Evolutionary conservation across 1,140 invertebrate species (phyloP).

Genomic region (Radopholus similis): DNA sequence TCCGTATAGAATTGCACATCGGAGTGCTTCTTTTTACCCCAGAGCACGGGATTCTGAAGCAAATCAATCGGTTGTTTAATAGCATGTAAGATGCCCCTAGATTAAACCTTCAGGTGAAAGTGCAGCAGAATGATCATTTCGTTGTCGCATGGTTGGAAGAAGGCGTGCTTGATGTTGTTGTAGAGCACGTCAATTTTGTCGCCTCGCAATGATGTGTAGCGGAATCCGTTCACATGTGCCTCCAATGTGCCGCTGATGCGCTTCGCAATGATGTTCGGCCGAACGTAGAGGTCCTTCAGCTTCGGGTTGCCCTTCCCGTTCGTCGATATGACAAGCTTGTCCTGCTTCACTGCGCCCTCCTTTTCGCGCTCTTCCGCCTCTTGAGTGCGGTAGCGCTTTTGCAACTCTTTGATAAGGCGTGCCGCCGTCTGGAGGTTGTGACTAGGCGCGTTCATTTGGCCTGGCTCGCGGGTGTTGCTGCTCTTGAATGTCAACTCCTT

Average conservation of each 20-base stretch:
- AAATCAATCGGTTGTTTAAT: not conserved
- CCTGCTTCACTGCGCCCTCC: slow-evolving; percentile 92
- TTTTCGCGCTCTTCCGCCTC: slow-evolving; percentile 98
- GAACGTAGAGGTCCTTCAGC: slow-evolving; percentile 93
- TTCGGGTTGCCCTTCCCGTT: slow-evolving; percentile 96
- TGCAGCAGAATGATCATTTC: slow-evolving; percentile 99
- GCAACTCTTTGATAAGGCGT: slow-evolving; percentile 95
- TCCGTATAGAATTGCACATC: slow-evolving; percentile 99
- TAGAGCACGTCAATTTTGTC: slow-evolving; percentile 99
- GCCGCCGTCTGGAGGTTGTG: slow-evolving; percentile 93
- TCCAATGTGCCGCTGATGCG: slow-evolving; percentile 85
- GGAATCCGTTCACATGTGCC: slow-evolving; percentile 93
- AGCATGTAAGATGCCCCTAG: too few species aligned
- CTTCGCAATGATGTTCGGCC: slow-evolving; percentile 96
- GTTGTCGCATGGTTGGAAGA: slow-evolving; percentile 97
- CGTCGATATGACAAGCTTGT: slow-evolving; percentile 82
- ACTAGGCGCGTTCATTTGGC: slow-evolving; percentile 87
- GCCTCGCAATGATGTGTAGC: slow-evolving; percentile 93
- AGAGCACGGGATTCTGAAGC: slow-evolving; percentile 86
- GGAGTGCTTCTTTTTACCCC: slow-evolving; percentile 97
- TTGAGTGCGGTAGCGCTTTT: slow-evolving; percentile 94
- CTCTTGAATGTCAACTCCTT: slow-evolving; percentile 99
- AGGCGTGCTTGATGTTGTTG: slow-evolving; percentile 98
- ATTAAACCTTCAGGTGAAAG: slow-evolving; percentile 84
- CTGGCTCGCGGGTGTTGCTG: slow-evolving; percentile 94